Evolutionary conservation across 2,797 vertebrate species (phyloP).

Genomic region (Ispidina lecontei): DNA sequence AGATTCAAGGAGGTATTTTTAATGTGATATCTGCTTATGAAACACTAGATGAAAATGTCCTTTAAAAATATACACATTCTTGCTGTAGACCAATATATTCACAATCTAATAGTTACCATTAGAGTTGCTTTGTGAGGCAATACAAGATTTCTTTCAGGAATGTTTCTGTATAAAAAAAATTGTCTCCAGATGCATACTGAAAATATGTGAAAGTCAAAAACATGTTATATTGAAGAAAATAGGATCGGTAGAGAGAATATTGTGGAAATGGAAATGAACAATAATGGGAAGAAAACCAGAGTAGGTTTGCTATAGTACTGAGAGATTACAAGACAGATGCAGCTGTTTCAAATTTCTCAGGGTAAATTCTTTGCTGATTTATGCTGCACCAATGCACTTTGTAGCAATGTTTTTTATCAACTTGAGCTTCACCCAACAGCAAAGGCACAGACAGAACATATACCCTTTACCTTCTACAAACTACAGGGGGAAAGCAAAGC

Average conservation of each 20-base stretch:
- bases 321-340: background rate
- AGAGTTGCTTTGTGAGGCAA: background rate
- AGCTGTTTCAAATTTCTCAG: background rate
- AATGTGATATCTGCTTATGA: background rate
- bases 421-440: background rate
- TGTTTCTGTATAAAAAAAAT: background rate
- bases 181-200: background rate
- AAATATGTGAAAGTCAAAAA: background rate
- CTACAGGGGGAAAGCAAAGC: too few relatives aligned
- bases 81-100: background rate
- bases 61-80: background rate
- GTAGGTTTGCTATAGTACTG: background rate
- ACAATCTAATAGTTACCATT: background rate
- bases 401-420: background rate
- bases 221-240: background rate
- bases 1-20: background rate
- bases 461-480: too few relatives aligned
- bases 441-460: background rate
- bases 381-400: background rate
- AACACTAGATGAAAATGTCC: background rate
- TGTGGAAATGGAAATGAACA: background rate
- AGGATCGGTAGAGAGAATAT: background rate
- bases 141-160: background rate
- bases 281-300: background rate
- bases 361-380: background rate